These are phyloP conservation scores for Eupithecia centaureata DNA, from an alignment of 2,888 invertebrate genomes.

Conservation along the genomic window DNA sequence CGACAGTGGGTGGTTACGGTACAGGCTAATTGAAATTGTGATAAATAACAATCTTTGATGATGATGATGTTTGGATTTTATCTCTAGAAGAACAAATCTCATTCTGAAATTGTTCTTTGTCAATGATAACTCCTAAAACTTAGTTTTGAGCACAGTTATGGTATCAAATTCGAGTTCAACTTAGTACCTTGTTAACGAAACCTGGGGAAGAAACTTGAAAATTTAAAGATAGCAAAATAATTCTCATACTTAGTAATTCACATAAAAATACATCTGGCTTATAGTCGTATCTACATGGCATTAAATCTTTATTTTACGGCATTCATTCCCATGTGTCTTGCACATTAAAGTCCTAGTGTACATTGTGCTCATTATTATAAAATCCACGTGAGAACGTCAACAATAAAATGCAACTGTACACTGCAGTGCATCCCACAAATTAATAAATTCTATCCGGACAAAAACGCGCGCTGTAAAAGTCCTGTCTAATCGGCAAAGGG, in stretches of 20 bases:
- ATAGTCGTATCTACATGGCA: background rate
- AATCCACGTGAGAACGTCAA: constrained; percentile 27
- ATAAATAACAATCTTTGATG: no score
- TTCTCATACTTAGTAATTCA: background rate
- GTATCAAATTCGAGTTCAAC: background rate
- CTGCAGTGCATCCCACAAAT: constrained; percentile 20
- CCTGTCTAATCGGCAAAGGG: constrained; percentile 35
- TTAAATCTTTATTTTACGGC: background rate
- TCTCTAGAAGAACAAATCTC: no score
- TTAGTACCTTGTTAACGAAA: background rate
- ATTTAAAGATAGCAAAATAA: background rate
- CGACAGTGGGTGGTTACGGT: no score
- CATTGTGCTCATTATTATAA: background rate
- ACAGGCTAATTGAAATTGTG: no score
- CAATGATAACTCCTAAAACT: background rate
- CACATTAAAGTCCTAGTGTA: background rate
- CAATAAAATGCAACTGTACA: constrained; percentile 12
- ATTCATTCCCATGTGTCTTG: background rate
- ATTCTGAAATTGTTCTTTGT: background rate
- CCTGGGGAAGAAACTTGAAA: background rate
- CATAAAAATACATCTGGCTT: background rate
- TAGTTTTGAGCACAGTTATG: background rate
- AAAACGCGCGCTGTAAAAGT: constrained; percentile 29
- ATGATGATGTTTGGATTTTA: no score
- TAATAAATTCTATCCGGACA: constrained; percentile 32